Base-by-base conservation (phyloP, 1,140 invertebrate species). In the Bombus confusus region DNA sequence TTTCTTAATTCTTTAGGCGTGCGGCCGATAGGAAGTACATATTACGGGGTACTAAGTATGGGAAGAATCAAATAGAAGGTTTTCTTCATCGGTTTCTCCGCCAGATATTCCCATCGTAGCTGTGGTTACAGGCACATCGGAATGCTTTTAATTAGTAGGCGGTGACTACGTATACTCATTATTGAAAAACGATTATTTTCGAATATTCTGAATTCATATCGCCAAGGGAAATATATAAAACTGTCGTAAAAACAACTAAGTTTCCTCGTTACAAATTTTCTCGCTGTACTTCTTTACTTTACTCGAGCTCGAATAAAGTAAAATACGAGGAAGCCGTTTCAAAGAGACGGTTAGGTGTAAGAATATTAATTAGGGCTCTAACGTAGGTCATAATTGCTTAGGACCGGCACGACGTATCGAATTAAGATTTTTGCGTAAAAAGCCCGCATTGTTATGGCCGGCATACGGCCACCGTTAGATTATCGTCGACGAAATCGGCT, bases 401-500 rank as follows among this genome's bases (percentile, higher is more conserved):
- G 77, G 69, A 73, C 77, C 80, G 64, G n/a, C n/a, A 73, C 81
- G 75, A 78, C 74, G 83, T 87, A 41, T 41, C 88, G 89, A 88
- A 91, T 91, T 91, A 86, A 91, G 80, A 91, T 83, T 91, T 89
- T 86, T 85, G 59, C 87, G 71, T 80, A 79, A 82, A 73, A 79
- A 87, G 66, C 12, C 37, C 57, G 86, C 47, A 71, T 80, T 77
- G 77, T 47, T 41, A 39, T 68, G 62, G 59, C 28, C 64, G 83
- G 69, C 31, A 52, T 13, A 74, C 34, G 22, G 47, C 47, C 83
- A 78, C 43, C 28, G 62, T 52, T 39, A 62, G 81, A 82, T 87
- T 91, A 93, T 94, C 92, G 89, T 66, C 83, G 89, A 88, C 86
- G 89, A 93, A 93, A 95, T 94, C 93, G 88, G 85, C 94, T 62